phyloP scores from a whole-genome alignment of 2,888 invertebrate species.

The Brachyptera putata region DNA sequence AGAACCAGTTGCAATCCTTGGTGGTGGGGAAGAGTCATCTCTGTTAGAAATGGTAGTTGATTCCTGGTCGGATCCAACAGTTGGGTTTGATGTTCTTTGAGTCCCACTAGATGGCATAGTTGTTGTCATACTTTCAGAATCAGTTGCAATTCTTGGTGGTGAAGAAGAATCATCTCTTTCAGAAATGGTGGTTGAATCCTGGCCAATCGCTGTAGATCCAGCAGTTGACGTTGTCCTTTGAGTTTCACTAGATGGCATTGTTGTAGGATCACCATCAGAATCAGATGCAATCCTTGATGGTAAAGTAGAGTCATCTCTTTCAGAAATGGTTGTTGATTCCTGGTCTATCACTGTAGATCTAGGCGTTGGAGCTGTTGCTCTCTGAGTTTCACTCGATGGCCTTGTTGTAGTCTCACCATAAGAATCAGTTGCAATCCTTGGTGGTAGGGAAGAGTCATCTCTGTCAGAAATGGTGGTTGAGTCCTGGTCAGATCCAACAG shows the following conservation, averaged over 20 bases:
- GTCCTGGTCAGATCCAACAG: constrained; percentile 14
- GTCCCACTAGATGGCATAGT: no score
- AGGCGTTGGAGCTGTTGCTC: neutral
- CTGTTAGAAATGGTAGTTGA: neutral
- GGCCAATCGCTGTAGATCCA: no score
- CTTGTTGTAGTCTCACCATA: neutral
- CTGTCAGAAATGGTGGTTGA: neutral
- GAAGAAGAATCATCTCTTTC: neutral
- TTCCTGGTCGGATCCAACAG: constrained; percentile 12
- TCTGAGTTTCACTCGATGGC: constrained; percentile 26
- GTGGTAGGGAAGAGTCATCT: constrained; percentile 23
- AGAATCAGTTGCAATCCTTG: no score
- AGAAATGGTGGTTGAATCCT: no score
- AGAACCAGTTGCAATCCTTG: no score
- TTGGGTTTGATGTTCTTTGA: no score
- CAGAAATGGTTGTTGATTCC: no score
- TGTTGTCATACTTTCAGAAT: no score
- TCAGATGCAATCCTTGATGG: neutral
- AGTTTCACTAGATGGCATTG: no score
- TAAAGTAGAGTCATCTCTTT: no score
- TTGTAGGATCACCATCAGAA: no score
- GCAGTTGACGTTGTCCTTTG: no score
- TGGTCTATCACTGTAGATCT: neutral
- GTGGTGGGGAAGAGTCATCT: constrained; percentile 23
- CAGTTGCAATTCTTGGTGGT: neutral